Percentiles rank a stretch among this genome's conserved stretches.
phyloP scores from a whole-genome alignment of 2,113 vertebrate genomes.

The Synodontis membranacea region DNA sequence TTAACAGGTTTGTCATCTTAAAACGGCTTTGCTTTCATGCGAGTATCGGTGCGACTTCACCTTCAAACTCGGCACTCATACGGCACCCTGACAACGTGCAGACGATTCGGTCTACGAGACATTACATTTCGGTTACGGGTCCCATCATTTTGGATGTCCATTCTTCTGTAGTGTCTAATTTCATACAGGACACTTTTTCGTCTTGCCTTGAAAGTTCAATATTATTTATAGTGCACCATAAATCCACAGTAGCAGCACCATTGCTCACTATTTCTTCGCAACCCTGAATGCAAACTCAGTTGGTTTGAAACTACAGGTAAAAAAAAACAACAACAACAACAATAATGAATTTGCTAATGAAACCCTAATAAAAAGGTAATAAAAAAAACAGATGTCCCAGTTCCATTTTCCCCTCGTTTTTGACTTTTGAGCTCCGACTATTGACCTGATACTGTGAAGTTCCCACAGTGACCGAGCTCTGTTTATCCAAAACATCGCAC shows the following conservation, averaged over 20 bases:
- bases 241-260: background rate
- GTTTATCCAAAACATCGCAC: background rate
- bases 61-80: background rate
- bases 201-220: background rate
- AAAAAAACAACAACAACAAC: background rate
- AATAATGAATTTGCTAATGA: no score
- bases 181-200: background rate
- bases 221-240: background rate
- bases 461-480: background rate
- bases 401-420: background rate
- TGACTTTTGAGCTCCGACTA: background rate
- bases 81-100: background rate
- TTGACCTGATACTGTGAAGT: background rate
- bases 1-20: conserved; percentile 35
- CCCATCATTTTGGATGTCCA: background rate
- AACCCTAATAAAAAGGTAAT: background rate
- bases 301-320: background rate
- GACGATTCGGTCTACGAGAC: background rate
- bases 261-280: background rate
- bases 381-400: background rate
- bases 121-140: background rate
- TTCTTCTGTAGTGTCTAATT: background rate
- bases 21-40: background rate
- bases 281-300: no score
- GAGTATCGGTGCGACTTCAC: background rate